Evolutionary conservation across 2,113 vertebrate species (phyloP).

Genomic region (Pampusana beccarii): DNA sequence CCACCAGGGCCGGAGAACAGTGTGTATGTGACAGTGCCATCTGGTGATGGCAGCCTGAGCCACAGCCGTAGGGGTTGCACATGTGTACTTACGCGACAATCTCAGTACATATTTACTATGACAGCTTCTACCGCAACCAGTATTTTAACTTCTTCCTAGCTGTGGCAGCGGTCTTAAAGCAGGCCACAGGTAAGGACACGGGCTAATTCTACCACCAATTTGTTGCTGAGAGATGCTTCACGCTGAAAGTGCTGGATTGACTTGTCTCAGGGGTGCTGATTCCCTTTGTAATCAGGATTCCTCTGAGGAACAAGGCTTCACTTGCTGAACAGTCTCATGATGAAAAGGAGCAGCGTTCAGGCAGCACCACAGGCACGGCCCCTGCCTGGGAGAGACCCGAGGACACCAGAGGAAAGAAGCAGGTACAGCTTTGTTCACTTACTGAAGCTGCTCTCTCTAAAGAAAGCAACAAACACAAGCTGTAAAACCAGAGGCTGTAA

Average conservation of each 20-base stretch:
- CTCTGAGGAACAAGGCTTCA: background rate
- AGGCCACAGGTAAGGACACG: background rate
- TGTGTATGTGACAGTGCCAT: background rate
- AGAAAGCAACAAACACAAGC: background rate
- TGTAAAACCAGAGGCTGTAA: background rate
- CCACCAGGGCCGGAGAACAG: background rate
- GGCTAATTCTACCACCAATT: background rate
- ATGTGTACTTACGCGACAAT: background rate
- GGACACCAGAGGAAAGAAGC: background rate
- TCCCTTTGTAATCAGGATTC: background rate
- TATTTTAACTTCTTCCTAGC: background rate
- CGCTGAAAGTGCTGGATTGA: background rate
- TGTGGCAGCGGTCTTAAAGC: background rate
- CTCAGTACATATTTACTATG: background rate
- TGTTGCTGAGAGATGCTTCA: background rate
- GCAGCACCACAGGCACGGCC: background rate
- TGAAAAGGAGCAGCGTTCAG: background rate
- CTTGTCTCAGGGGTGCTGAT: background rate
- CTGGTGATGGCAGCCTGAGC: background rate
- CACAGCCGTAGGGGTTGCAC: background rate
- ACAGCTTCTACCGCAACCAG: background rate
- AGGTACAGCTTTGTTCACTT: background rate
- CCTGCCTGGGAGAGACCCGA: background rate
- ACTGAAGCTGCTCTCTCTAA: background rate
- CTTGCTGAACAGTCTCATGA: background rate